Evolutionary conservation across 2,888 invertebrate species (phyloP), one percentile per base, ranked within the genome.

Genomic region (Agriopis aurantiaria): DNA sequence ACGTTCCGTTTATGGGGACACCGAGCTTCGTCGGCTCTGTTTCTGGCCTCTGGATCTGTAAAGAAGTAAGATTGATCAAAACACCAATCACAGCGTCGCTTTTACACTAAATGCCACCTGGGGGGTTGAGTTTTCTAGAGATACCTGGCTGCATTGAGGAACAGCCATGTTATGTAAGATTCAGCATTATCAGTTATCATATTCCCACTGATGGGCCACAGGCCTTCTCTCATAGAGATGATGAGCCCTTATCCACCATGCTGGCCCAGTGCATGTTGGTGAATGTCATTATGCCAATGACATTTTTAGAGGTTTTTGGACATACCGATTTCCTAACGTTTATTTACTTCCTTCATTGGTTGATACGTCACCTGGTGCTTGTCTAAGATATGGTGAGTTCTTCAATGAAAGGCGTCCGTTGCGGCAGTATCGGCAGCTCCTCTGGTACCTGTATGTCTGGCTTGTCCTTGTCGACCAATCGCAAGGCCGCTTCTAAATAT

Each of bases 371-470:
- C 95, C 92, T 96, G 95, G 85, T 95, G 97, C 92, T 97, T 97
- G 85, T 97, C 96, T 77, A 97, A 87, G 58, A 96, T 92, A 63
- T 96, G 95, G 96, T 96, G 62, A 99, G 96, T 93, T 99, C 99
- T 52, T 97, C 96, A 78, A 97, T 96, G 80, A 99, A 97, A 68
- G 98, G 97, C 75, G 96, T 96, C 85, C 97, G 96, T 87, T 99
- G 97, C 0, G 99, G 99, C 90, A 99, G 98, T 72, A 96, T 95
- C 0, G 99, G 99, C 81, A 99, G 93, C 89, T 99, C 99, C 91
- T 99, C 99, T 0, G 99, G 80, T 96, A 33, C 2, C 23, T 33
- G 3, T 33, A 33, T 33, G 3, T 33, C 3, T 3, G 33, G 3
- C 33, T 3, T 33, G 33, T 33, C 33, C 1, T 99, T 97, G 92